Base-by-base conservation (phyloP, 2,888 invertebrate genomes). In the Zaprionus bogoriensis region DNA sequence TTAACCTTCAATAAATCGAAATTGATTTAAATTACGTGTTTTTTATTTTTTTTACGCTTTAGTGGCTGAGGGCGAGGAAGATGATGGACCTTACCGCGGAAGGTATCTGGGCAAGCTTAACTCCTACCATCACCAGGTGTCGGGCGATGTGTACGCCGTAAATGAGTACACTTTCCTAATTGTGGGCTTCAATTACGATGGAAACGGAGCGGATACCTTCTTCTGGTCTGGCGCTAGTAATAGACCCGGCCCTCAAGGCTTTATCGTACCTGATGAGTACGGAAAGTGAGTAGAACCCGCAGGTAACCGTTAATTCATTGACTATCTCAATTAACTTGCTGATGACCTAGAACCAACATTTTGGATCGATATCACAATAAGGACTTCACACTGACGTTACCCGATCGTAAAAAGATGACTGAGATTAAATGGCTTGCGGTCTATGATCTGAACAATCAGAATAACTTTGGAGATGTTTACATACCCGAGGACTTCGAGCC, bases 141-240 rank as follows among this genome's bases (percentile, higher is more conserved):
- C 95, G 0, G 97, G 97, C 4, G 95, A 96, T 75, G 95, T 98
- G 57, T 97, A 96, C 90, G 97, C 97, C 0, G 96, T 97, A 2
- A 96, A 98, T 88, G 95, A 96, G 82, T 95, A 93, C 89, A 97
- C 96, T 0, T 91, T 98, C 50, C 91, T 97, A 7, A 89, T 98
- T 62, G 94, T 94, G 17, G 94, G 94, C 68, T 97, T 98, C 88
- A 96, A 94, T 89, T 98, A 98, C 79, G 97, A 98, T 89, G 98
- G 97, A 36, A 95, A 96, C 41, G 97, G 97, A 0, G 95, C 95
- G 7, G 98, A 98, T 88, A 96, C 97, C 1, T 98, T 96, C 91
- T 98, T 98, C 91, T 98, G 97, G 97, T 95, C 97, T 0, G 98
- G 98, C n/a, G 94, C 96, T 27, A 93, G 95, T 0, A 96, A 95